Percentiles rank a stretch among this genome's conserved stretches.
Conservation (phyloP, 2,888 invertebrate genomes). For the Drosophila crucigera region DNA sequence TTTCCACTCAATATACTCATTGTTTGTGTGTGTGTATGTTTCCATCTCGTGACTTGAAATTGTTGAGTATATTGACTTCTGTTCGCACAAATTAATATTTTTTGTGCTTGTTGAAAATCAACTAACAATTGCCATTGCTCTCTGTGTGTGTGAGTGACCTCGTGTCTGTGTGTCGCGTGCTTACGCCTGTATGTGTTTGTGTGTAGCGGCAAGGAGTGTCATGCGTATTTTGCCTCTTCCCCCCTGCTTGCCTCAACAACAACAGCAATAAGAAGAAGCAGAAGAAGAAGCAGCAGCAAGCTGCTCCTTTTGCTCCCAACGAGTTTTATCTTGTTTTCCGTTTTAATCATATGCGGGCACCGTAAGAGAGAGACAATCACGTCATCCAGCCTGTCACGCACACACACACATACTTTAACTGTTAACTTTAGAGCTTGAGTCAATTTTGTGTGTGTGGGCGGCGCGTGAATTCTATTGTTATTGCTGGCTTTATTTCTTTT, state of each 20-base stretch:
- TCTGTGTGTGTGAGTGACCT: constrained; percentile 68
- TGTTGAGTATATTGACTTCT: constrained; percentile 64
- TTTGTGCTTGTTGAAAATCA: constrained; percentile 58
- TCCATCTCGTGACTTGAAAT: constrained; percentile 67
- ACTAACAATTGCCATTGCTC: constrained; percentile 67
- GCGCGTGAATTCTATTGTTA: constrained; percentile 57
- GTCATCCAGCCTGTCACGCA: constrained; percentile 74
- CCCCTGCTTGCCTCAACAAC: constrained; percentile 49
- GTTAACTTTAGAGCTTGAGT: constrained; percentile 67
- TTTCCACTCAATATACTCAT: constrained; percentile 59
- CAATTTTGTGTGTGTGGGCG: constrained; percentile 32
- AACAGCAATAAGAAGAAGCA: constrained; percentile 26
- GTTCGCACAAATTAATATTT: constrained; percentile 60
- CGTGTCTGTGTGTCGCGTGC: constrained; percentile 76
- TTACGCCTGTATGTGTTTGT: constrained; percentile 37
- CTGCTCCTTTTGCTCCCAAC: constrained; percentile 73
- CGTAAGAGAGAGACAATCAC: constrained; percentile 69
- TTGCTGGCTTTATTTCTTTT: constrained; percentile 34
- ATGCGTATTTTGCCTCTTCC: constrained; percentile 70
- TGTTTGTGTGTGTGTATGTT: constrained; percentile 37
- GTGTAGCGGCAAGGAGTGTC: constrained; percentile 76
- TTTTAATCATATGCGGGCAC: constrained; percentile 79
- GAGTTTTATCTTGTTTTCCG: constrained; percentile 81
- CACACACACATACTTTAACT: constrained; percentile 30
- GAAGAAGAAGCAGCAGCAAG: constrained; percentile 27